Evolutionary conservation across 2,797 vertebrate genomes (phyloP).

Genomic region (Eulemur albifrons): DNA sequence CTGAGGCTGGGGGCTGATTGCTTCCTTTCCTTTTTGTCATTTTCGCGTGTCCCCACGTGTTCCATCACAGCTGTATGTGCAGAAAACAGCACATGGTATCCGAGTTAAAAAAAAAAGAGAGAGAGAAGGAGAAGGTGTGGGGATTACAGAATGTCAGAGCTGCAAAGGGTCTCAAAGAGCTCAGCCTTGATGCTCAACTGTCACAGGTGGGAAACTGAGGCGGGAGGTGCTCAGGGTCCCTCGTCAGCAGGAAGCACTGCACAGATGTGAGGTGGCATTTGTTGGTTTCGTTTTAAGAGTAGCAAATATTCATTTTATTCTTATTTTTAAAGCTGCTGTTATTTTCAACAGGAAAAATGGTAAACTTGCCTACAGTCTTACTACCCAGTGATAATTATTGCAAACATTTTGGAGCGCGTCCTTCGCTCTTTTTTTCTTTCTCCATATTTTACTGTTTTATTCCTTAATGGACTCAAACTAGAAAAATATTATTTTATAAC

Average conservation of each 20-base stretch:
- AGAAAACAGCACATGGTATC: background rate
- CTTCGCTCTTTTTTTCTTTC: background rate
- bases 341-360: background rate
- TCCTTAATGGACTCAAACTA: background rate
- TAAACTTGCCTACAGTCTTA: background rate
- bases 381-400: background rate
- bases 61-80: background rate
- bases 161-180: background rate
- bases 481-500: background rate
- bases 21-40: background rate
- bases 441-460: background rate
- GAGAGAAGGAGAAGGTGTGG: background rate
- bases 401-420: background rate
- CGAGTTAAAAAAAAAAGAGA: background rate
- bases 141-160: background rate
- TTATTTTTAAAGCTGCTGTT: background rate
- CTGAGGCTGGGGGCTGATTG: background rate
- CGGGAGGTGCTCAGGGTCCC: background rate
- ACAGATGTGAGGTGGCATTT: background rate
- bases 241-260: background rate
- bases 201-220: rapidly evolving
- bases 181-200: background rate
- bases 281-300: background rate
- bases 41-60: background rate
- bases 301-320: background rate